Conservation (phyloP, 1,140 invertebrate species). For the Drosophila hydei region DNA sequence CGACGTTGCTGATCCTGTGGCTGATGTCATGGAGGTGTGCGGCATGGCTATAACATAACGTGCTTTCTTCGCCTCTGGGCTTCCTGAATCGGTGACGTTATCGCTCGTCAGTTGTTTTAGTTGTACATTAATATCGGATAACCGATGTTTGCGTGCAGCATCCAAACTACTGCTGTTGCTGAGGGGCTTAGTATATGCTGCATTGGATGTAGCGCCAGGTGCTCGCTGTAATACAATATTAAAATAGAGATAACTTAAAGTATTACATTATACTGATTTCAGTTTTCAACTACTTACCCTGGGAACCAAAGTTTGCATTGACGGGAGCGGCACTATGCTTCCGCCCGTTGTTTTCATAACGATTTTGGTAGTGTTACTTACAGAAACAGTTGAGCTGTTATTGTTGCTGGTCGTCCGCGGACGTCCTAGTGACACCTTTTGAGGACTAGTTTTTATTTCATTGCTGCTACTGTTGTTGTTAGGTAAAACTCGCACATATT, state of each 20-base stretch:
- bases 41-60: constrained; percentile 64
- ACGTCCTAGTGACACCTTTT: constrained; percentile 49
- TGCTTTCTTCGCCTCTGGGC: constrained; percentile 69
- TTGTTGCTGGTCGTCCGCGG: constrained; percentile 14
- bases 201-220: constrained; percentile 25
- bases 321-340: constrained; percentile 60
- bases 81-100: constrained; percentile 36
- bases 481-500: constrained; percentile 75
- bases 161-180: constrained; percentile 32
- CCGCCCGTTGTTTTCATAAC: constrained; percentile 63
- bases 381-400: constrained; percentile 8
- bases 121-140: constrained; percentile 70
- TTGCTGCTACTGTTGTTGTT: constrained; percentile 19
- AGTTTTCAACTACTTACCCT: constrained; percentile 39
- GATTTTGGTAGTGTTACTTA: constrained; percentile 68
- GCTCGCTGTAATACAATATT: constrained; percentile 36
- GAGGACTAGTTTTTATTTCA: constrained; percentile 22
- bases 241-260: neutral
- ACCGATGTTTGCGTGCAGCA: constrained; percentile 55
- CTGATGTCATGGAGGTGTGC: constrained; percentile 2
- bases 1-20: constrained; percentile 3
- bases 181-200: constrained; percentile 13
- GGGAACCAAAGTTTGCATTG: constrained; percentile 60
- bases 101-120: constrained; percentile 51
- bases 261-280: neutral